phyloP scores from a whole-genome alignment of 2,797 vertebrate species.

The Gadopsis bispinosus region DNA sequence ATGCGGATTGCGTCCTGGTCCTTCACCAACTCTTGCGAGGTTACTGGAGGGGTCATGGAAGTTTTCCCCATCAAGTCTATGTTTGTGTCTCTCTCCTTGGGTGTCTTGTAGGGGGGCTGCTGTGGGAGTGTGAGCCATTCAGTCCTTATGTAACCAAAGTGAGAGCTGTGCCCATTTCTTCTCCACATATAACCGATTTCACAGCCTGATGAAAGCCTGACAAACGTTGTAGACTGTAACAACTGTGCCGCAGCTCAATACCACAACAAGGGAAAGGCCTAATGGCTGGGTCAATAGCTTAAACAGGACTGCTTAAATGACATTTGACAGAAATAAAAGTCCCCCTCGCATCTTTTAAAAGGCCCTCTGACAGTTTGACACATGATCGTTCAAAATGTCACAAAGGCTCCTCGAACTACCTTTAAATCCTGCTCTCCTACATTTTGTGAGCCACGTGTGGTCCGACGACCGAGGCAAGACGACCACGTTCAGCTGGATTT shows the following conservation, averaged over 20 bases:
- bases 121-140: not conserved
- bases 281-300: slow-evolving; percentile 20
- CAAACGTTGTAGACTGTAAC: not conserved
- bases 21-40: too few relatives aligned
- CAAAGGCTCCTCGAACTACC: slow-evolving; percentile 9
- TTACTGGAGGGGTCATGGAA: too few relatives aligned
- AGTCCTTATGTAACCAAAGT: not conserved
- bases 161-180: not conserved
- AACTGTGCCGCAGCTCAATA: slow-evolving; percentile 1
- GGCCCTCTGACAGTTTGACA: slow-evolving; percentile 20
- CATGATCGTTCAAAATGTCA: slow-evolving; percentile 29
- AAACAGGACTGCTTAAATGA: not conserved
- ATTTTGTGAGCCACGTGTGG: not conserved
- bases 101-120: not conserved
- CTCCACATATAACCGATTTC: not conserved
- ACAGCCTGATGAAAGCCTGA: not conserved
- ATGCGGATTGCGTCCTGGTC: too few relatives aligned
- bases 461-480: not conserved
- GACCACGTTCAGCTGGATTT: not conserved
- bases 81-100: too few relatives aligned
- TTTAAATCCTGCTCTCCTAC: slow-evolving; percentile 8
- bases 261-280: not conserved
- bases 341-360: not conserved
- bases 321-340: slow-evolving; percentile 28
- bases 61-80: too few relatives aligned